phyloP scores from a whole-genome alignment of 2,113 vertebrate species.

The Psilopsiagon aymara region DNA sequence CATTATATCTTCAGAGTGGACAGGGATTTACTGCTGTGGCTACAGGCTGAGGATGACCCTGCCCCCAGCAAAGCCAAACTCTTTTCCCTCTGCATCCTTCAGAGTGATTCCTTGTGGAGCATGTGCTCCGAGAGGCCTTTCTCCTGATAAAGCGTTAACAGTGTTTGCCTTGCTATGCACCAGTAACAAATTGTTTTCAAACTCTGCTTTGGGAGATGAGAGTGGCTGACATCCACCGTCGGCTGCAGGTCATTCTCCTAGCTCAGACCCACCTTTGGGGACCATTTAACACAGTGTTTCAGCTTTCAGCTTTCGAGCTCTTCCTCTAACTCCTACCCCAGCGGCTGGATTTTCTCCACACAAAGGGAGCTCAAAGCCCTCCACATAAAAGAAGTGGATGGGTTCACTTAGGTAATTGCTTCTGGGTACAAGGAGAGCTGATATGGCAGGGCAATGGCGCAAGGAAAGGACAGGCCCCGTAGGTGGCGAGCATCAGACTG shows the following conservation, averaged over 20 bases:
- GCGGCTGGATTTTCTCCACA: neutral
- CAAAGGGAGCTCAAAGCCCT: neutral
- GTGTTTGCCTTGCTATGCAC: neutral
- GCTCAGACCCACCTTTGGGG: neutral
- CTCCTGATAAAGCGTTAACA: neutral
- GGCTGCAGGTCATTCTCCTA: slow-evolving; percentile 2
- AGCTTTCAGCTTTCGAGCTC: slow-evolving; percentile 1
- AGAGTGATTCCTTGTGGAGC: neutral
- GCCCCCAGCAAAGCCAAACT: neutral
- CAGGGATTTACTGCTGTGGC: neutral
- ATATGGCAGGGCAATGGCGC: neutral
- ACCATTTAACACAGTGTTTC: slow-evolving; percentile 13
- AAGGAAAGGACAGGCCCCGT: neutral
- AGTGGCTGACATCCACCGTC: neutral
- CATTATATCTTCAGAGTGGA: neutral
- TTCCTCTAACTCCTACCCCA: neutral
- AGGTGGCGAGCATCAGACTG: neutral
- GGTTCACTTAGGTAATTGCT: neutral
- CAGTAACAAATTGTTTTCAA: slow-evolving; percentile 16
- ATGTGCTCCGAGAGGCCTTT: neutral
- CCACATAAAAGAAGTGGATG: neutral
- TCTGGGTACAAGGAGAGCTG: neutral
- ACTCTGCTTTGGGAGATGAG: neutral
- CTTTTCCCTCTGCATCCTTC: neutral
- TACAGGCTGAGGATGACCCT: neutral